phyloP scores from a whole-genome alignment of 2,888 invertebrate genomes.

The Brachylomia viminalis region DNA sequence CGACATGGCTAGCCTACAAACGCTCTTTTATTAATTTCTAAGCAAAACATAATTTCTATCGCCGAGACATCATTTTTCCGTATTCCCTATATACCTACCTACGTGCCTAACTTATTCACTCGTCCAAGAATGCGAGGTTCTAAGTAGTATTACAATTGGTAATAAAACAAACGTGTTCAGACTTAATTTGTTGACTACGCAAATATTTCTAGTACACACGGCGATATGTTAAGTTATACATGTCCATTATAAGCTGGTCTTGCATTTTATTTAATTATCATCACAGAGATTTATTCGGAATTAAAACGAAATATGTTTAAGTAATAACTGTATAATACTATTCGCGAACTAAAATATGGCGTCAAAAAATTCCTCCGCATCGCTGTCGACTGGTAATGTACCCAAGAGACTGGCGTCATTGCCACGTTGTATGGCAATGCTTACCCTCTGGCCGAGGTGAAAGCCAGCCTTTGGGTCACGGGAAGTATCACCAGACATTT shows the following conservation, averaged over 20 bases:
- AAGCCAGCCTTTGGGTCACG: background rate
- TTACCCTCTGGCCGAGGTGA: background rate
- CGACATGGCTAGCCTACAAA: background rate
- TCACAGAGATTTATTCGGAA: background rate
- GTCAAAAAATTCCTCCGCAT: background rate
- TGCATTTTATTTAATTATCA: background rate
- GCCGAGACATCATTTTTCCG: slow-evolving; percentile 41
- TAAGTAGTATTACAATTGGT: slow-evolving; percentile 64
- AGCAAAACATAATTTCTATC: background rate
- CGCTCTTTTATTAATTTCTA: background rate
- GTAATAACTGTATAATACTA: background rate
- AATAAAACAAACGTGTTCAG: slow-evolving; percentile 54
- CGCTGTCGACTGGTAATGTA: background rate
- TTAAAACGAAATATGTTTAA: background rate
- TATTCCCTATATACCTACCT: slow-evolving; percentile 24
- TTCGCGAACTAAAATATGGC: background rate
- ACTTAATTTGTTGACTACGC: slow-evolving; percentile 51
- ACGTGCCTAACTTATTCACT: slow-evolving; percentile 45
- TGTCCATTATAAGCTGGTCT: background rate
- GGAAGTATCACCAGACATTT: background rate
- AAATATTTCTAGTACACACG: slow-evolving; percentile 40
- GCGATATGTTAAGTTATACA: background rate
- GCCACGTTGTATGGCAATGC: background rate
- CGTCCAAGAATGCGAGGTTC: slow-evolving; percentile 60
- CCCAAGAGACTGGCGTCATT: background rate